A percentile compares a stretch with the other conserved stretches of the same genome.
These are phyloP conservation scores for Leptothorax acervorum DNA, from an alignment of 2,888 invertebrate species.

Conservation along the genomic window DNA sequence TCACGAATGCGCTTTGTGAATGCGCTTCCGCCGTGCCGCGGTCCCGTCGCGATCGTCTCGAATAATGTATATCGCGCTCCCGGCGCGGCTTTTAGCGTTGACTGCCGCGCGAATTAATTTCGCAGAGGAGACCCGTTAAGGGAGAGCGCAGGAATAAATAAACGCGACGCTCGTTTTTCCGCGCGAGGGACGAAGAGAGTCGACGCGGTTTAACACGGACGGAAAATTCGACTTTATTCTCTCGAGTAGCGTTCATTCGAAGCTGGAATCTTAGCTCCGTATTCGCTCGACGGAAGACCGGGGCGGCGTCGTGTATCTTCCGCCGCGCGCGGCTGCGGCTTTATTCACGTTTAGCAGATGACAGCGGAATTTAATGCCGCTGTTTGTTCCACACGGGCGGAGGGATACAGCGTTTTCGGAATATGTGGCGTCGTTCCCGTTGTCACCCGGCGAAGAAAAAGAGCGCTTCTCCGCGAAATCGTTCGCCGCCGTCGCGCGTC, in stretches of 20 bases:
- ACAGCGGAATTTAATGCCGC: slow-evolving; percentile 42
- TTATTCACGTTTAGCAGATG: slow-evolving; percentile 13
- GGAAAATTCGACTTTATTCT: background rate
- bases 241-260: background rate
- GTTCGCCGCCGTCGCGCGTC: slow-evolving; percentile 4
- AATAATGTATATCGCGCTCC: background rate
- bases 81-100: background rate
- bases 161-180: slow-evolving; percentile 1
- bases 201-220: background rate
- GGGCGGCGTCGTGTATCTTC: background rate
- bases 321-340: background rate
- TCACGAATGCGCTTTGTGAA: slow-evolving; percentile 25
- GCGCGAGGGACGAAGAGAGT: background rate
- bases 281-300: background rate
- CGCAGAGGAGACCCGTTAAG: background rate
- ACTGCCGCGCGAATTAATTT: slow-evolving; percentile 18
- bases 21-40: background rate
- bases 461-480: slow-evolving; percentile 26
- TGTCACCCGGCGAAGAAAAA: slow-evolving; percentile 42
- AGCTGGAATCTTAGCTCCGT: background rate
- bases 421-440: slow-evolving; percentile 36
- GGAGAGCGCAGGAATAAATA: background rate
- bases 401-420: slow-evolving; percentile 1
- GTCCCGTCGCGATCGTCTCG: background rate
- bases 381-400: slow-evolving; percentile 20